These are phyloP conservation scores for Drosophila pruinosa DNA, from an alignment of 1,140 invertebrate species.

Conservation along the genomic window DNA sequence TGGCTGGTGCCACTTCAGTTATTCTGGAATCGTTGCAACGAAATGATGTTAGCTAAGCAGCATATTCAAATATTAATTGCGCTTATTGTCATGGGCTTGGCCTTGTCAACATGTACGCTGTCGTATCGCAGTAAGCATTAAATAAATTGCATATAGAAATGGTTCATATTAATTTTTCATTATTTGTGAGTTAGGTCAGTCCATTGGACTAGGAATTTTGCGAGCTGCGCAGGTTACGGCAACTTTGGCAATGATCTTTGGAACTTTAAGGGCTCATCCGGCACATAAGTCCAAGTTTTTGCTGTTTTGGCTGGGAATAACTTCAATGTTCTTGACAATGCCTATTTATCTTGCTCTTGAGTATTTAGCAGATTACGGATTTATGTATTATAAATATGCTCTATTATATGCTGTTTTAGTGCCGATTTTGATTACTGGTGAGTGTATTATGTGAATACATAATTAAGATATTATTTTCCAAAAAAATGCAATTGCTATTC, in stretches of 20 bases:
- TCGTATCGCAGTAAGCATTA: neutral
- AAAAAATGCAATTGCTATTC: neutral
- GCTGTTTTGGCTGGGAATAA: constrained; percentile 5
- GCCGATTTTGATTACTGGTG: neutral
- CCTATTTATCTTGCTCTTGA: neutral
- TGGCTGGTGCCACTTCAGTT: neutral
- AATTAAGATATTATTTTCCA: neutral
- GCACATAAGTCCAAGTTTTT: constrained; percentile 1
- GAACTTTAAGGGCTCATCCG: neutral
- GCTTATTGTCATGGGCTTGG: neutral
- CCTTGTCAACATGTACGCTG: neutral
- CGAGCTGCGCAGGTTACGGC: neutral
- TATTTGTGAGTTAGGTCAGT: neutral
- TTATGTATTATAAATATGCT: neutral
- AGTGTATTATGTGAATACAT: too few relatives aligned
- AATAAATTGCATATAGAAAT: too few relatives aligned
- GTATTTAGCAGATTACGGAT: neutral
- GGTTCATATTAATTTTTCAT: neutral
- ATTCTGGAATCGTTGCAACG: neutral
- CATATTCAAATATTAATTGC: neutral
- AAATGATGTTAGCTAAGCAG: neutral
- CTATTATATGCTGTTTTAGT: neutral
- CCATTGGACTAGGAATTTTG: neutral
- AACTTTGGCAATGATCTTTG: constrained; percentile 4
- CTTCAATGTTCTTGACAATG: neutral